phyloP scores from a whole-genome alignment of 2,797 vertebrate species.

The Molothrus aeneus region DNA sequence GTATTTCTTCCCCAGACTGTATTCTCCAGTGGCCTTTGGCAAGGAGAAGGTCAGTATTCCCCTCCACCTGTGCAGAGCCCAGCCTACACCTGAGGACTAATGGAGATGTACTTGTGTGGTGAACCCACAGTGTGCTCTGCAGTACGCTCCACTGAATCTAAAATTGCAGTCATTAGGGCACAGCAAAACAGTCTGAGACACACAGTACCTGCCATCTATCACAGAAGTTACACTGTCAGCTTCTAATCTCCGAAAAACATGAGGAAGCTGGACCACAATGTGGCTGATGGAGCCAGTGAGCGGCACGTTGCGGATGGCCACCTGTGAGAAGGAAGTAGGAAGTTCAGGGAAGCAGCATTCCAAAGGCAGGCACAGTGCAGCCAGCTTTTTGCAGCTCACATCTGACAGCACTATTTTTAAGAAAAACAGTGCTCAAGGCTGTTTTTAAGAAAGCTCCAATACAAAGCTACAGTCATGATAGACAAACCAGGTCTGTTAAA shows the following conservation, averaged over 20 bases:
- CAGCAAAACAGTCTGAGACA: not conserved
- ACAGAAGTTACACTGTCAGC: slow-evolving; percentile 82
- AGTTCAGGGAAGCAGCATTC: not conserved
- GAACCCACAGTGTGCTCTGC: not conserved
- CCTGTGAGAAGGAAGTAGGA: slow-evolving; percentile 68
- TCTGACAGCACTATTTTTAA: not conserved
- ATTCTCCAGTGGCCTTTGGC: not conserved
- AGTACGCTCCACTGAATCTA: not conserved
- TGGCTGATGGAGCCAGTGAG: slow-evolving; percentile 89
- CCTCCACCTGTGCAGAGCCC: not conserved
- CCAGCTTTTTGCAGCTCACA: not conserved
- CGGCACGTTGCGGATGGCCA: slow-evolving; percentile 83
- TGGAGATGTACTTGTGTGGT: not conserved
- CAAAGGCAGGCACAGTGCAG: not conserved
- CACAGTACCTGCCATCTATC: slow-evolving; percentile 84
- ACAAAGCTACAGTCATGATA: not conserved
- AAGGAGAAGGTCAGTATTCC: not conserved
- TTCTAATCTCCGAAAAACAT: slow-evolving; percentile 91
- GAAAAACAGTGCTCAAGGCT: not conserved
- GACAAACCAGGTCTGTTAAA: not conserved
- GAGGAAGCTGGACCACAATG: slow-evolving; percentile 92
- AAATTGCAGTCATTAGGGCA: not conserved
- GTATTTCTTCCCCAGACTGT: not conserved
- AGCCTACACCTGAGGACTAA: not conserved
- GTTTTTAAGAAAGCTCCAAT: not conserved